Evolutionary conservation across 2,888 invertebrate genomes (phyloP).

Genomic region (Pedicia rivosa): DNA sequence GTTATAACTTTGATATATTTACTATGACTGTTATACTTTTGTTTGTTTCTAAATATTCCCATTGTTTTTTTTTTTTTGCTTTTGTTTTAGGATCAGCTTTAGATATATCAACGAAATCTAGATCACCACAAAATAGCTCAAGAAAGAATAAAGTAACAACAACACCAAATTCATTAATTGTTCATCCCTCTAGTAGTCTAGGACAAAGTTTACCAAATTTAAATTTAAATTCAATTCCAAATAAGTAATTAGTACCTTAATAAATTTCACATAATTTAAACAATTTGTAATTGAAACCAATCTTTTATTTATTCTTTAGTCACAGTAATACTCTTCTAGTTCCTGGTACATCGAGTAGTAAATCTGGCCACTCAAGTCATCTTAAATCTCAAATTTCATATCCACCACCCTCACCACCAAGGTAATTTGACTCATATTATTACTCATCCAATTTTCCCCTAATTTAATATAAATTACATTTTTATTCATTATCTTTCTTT

Average conservation of each 20-base stretch:
- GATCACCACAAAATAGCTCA: conserved; percentile 27
- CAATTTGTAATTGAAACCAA: not conserved
- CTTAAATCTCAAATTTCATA: conserved; percentile 42
- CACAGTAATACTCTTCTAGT: conserved; percentile 39
- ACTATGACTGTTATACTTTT: not conserved
- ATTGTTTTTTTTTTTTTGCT: not conserved
- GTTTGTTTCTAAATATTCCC: not conserved
- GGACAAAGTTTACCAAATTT: conserved; percentile 74
- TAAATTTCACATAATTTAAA: no score
- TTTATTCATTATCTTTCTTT: no score
- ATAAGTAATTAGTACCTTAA: not conserved
- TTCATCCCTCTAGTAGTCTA: conserved; percentile 50
- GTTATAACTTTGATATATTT: no score
- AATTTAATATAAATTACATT: no score
- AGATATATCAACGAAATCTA: conserved; percentile 15
- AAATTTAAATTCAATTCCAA: conserved; percentile 25
- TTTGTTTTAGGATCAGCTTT: conserved; percentile 11
- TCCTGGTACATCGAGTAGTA: conserved; percentile 32
- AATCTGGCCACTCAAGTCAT: conserved; percentile 28
- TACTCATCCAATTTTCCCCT: no score
- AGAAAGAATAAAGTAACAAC: conserved; percentile 33
- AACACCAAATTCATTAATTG: conserved; percentile 57
- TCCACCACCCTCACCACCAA: conserved; percentile 61
- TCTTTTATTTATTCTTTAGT: conserved; percentile 10
- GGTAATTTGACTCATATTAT: no score